phyloP scores from a whole-genome alignment of 2,113 vertebrate species.

The Pagrus major region DNA sequence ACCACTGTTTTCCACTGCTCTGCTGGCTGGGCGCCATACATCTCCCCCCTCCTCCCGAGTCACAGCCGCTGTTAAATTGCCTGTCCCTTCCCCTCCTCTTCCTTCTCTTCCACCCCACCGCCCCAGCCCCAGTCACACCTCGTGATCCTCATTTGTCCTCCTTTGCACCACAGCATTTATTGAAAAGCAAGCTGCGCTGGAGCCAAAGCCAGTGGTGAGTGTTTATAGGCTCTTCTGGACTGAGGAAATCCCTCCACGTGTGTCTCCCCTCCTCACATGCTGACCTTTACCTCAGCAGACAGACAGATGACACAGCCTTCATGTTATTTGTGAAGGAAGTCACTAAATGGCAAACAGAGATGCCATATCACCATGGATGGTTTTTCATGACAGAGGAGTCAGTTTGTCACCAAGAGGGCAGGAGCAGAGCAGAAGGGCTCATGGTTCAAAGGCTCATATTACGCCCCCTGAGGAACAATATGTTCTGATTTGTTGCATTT shows the following conservation, averaged over 20 bases:
- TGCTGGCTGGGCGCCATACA: constrained; percentile 79
- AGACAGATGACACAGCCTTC: constrained; percentile 33
- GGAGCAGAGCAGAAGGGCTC: constrained; percentile 49
- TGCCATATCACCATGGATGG: constrained; percentile 35
- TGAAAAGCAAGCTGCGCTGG: constrained; percentile 58
- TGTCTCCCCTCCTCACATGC: neutral
- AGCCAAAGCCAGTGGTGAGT: constrained; percentile 45
- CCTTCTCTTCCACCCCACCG: constrained; percentile 45
- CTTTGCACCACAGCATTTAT: constrained; percentile 74
- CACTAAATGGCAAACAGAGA: constrained; percentile 45
- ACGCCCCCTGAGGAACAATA: constrained; percentile 76
- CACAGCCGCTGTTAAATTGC: constrained; percentile 74
- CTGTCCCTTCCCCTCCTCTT: constrained; percentile 66
- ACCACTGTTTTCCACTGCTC: constrained; percentile 84
- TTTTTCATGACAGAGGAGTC: constrained; percentile 42
- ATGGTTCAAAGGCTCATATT: constrained; percentile 65
- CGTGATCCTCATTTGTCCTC: constrained; percentile 81
- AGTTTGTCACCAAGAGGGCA: constrained; percentile 54
- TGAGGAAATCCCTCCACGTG: constrained; percentile 35
- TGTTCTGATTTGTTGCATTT: constrained; percentile 81
- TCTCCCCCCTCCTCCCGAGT: constrained; percentile 70
- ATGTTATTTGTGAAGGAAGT: constrained; percentile 50
- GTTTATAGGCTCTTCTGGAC: constrained; percentile 43
- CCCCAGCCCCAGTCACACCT: constrained; percentile 62
- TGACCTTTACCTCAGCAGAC: constrained; percentile 57